Percentiles rank a stretch among this genome's conserved stretches.
phyloP scores from a whole-genome alignment of 2,888 invertebrate genomes.

The Lycia hirtaria region DNA sequence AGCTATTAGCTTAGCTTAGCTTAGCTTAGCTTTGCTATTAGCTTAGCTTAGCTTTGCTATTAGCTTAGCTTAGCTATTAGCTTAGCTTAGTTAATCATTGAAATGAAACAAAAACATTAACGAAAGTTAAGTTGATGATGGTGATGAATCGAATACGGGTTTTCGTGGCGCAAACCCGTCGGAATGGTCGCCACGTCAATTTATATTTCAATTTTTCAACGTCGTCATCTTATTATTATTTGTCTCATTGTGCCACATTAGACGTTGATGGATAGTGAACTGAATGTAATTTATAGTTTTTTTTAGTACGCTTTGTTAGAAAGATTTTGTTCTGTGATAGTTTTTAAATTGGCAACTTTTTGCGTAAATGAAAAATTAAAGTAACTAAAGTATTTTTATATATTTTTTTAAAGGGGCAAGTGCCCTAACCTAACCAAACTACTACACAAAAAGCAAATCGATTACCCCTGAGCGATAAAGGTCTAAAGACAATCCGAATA shows the following conservation, averaged over 20 bases:
- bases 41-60: no score
- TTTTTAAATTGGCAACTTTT: not conserved
- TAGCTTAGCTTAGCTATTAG: no score
- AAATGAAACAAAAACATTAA: not conserved
- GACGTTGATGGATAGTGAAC: constrained; percentile 14
- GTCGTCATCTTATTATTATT: constrained; percentile 17
- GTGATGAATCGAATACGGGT: not conserved
- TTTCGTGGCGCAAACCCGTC: not conserved
- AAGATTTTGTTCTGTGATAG: constrained; percentile 7
- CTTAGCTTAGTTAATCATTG: no score
- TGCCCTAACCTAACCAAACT: no score
- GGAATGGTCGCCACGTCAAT: constrained; percentile 6
- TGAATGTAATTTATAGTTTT: constrained; percentile 15
- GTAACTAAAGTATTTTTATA: not conserved
- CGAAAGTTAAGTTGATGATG: not conserved
- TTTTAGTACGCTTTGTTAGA: constrained; percentile 2
- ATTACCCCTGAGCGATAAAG: no score
- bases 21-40: no score
- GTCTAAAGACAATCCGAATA: no score
- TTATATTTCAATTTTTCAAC: constrained; percentile 15
- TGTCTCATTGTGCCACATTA: constrained; percentile 15
- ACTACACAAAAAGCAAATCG: no score
- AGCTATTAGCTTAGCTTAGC: no score
- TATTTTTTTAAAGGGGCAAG: not conserved
- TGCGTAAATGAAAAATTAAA: not conserved